Conservation (phyloP, 2,113 vertebrate species). For the Pachycephala philippinensis region DNA sequence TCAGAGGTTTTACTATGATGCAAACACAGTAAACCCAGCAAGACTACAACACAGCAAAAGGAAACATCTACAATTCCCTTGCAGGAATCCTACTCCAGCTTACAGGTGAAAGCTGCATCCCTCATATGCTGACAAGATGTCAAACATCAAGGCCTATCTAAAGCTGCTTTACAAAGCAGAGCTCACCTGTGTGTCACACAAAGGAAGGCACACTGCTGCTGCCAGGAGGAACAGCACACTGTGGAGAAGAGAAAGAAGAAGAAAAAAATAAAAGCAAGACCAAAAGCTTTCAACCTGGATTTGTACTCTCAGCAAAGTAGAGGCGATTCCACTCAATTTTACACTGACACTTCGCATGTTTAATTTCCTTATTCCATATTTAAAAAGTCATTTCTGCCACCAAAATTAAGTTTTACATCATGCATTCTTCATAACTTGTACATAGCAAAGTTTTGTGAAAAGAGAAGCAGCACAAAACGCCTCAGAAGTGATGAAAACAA, state of each 20-base stretch:
- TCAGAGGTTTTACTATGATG: background rate
- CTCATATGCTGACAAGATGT: background rate
- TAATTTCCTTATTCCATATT: background rate
- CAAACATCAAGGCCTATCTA: background rate
- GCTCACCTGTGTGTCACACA: slow-evolving; percentile 83
- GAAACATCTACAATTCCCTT: background rate
- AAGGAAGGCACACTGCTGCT: slow-evolving; percentile 80
- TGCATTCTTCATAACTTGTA: background rate
- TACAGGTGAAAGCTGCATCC: background rate
- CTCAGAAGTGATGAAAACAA: background rate
- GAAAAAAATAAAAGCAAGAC: background rate
- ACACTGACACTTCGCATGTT: background rate
- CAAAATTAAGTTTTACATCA: background rate
- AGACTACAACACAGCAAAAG: background rate
- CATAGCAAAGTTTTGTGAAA: background rate
- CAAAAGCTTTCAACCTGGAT: background rate
- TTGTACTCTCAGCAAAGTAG: background rate
- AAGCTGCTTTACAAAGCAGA: background rate
- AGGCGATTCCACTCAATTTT: background rate
- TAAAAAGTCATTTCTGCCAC: background rate
- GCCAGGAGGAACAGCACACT: slow-evolving; percentile 81
- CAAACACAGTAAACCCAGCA: background rate
- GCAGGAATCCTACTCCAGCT: background rate
- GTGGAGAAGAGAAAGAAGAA: background rate
- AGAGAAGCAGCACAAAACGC: background rate